These are phyloP conservation scores for Chunga burmeisteri DNA, from an alignment of 2,113 vertebrate species.

Conservation along the genomic window DNA sequence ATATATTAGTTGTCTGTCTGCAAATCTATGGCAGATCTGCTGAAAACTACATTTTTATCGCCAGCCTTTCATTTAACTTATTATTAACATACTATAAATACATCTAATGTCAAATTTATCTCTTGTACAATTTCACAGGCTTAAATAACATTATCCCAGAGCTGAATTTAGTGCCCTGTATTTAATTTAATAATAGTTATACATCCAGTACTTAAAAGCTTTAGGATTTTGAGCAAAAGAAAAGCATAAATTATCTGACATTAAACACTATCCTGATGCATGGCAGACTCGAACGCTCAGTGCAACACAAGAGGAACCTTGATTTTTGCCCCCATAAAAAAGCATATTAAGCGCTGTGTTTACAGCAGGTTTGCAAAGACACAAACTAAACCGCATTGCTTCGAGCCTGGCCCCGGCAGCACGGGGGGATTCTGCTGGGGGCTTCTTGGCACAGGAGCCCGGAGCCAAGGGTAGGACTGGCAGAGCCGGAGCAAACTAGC, in stretches of 20 bases:
- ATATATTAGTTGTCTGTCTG: not conserved
- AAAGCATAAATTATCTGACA: not conserved
- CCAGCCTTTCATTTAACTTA: not conserved
- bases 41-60: not conserved
- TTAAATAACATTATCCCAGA: not conserved
- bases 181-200: not conserved
- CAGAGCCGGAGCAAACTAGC: not conserved
- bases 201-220: not conserved
- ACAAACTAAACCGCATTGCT: not conserved
- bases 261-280: not conserved
- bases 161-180: not conserved
- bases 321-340: not conserved
- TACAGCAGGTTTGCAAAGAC: not conserved
- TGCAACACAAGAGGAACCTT: not conserved
- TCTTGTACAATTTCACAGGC: not conserved
- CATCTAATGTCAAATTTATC: not conserved
- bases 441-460: not conserved
- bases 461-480: not conserved
- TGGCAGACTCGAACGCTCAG: not conserved
- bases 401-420: not conserved
- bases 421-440: not conserved
- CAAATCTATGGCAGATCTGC: not conserved
- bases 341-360: not conserved
- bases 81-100: not conserved
- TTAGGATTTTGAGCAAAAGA: not conserved